These are phyloP conservation scores for Cyprinella venusta DNA, from an alignment of 2,797 vertebrate genomes.

Conservation along the genomic window DNA sequence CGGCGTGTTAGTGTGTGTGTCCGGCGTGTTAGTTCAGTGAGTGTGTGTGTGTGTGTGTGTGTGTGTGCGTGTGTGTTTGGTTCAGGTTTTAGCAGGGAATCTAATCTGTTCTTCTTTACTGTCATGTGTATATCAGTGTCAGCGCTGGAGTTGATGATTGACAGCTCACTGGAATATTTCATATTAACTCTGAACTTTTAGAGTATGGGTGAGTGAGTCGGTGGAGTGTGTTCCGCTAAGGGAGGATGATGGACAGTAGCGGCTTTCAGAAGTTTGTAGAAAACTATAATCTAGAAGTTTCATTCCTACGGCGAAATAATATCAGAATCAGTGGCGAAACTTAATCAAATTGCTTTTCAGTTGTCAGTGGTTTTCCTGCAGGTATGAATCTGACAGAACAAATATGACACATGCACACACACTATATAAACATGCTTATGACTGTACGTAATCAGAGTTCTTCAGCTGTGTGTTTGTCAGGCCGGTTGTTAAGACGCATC, in stretches of 20 bases:
- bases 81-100: background rate
- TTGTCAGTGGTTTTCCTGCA: background rate
- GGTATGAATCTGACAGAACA: background rate
- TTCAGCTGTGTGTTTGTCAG: background rate
- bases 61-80: background rate
- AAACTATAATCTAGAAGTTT: too few species aligned
- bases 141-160: background rate
- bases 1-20: too few species aligned
- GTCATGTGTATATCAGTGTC: background rate
- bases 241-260: background rate
- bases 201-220: background rate
- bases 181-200: background rate
- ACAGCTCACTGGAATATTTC: background rate
- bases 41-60: too few species aligned
- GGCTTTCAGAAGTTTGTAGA: background rate
- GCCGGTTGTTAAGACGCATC: background rate
- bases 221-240: background rate
- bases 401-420: background rate
- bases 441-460: background rate
- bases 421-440: constrained; percentile 4
- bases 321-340: too few species aligned
- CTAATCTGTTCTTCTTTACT: background rate
- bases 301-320: background rate
- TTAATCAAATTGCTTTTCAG: too few species aligned
- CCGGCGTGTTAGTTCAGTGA: too few species aligned